phyloP scores from a whole-genome alignment of 64 coral and sea anemone genomes.

The Actinia equina region DNA sequence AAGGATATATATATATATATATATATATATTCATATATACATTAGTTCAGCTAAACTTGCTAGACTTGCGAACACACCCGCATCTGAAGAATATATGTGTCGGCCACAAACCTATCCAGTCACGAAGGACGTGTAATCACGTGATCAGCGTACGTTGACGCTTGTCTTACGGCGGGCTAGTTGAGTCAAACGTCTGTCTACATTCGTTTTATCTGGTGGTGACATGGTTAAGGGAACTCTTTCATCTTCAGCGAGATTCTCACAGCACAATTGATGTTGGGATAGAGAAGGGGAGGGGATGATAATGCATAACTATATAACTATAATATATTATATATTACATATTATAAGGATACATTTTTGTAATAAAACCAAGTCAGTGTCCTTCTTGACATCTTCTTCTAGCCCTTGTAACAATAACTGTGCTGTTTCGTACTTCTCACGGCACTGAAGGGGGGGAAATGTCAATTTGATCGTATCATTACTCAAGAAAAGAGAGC shows the following conservation, averaged over 20 bases:
- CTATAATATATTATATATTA: no score
- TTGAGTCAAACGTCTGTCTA: conserved; percentile 15
- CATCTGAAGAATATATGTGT: no score
- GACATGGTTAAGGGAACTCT: background rate
- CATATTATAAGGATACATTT: conserved; percentile 88
- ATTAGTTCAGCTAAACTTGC: background rate
- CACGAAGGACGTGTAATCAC: background rate
- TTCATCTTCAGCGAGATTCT: background rate
- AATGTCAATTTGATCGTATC: background rate
- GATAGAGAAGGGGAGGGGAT: no score
- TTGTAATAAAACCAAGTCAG: conserved; percentile 62
- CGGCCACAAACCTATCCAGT: no score
- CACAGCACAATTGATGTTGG: no score
- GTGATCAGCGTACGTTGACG: background rate
- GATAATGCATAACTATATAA: no score
- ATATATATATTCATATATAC: no score
- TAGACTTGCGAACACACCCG: no score
- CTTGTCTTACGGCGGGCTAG: conserved; percentile 10
- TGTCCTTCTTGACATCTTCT: conserved; percentile 64
- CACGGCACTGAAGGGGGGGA: conserved; percentile 63
- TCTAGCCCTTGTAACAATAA: conserved; percentile 80
- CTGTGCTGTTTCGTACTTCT: conserved; percentile 93
- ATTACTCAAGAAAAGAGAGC: background rate
- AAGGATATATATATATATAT: background rate
- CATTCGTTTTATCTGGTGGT: conserved; percentile 21